Percentiles rank a stretch among this genome's conserved stretches.
These are phyloP conservation scores for Clarias fuscus DNA, from an alignment of 2,797 vertebrate species.

Conservation along the genomic window DNA sequence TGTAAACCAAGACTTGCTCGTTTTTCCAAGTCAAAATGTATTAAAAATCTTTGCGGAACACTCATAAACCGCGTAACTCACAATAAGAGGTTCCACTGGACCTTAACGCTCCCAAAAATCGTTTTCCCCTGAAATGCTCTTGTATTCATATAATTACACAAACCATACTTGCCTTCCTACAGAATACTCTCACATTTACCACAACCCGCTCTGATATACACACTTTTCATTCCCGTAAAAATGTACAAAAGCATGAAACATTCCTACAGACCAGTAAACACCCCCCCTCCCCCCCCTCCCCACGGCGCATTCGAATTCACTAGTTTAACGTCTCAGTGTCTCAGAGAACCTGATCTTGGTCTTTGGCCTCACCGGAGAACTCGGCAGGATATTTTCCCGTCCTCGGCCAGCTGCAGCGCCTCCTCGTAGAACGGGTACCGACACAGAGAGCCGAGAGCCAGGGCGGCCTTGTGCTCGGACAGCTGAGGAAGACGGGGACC, in stretches of 20 bases:
- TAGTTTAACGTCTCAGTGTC: too few species aligned
- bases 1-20: too few species aligned
- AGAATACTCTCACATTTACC: not conserved
- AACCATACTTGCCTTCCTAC: not conserved
- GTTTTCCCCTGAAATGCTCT: too few species aligned
- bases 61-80: too few species aligned
- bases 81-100: too few species aligned
- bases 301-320: not conserved
- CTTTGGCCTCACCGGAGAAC: conserved; percentile 79
- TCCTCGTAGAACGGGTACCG: conserved; percentile 89
- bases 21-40: too few species aligned
- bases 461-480: conserved; percentile 75
- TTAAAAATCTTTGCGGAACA: too few species aligned
- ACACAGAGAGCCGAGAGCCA: conserved; percentile 76
- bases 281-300: too few species aligned
- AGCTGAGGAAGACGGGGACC: conserved; percentile 58
- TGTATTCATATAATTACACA: not conserved
- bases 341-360: too few species aligned
- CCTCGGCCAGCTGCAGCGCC: conserved; percentile 90
- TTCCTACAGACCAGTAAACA: not conserved
- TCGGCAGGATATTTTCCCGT: conserved; percentile 89
- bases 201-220: too few species aligned
- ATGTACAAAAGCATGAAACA: not conserved
- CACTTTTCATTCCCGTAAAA: not conserved
- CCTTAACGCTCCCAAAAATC: too few species aligned